Evolutionary conservation across 2,888 invertebrate genomes (phyloP).

Genomic region (Liposcelis brunnea): DNA sequence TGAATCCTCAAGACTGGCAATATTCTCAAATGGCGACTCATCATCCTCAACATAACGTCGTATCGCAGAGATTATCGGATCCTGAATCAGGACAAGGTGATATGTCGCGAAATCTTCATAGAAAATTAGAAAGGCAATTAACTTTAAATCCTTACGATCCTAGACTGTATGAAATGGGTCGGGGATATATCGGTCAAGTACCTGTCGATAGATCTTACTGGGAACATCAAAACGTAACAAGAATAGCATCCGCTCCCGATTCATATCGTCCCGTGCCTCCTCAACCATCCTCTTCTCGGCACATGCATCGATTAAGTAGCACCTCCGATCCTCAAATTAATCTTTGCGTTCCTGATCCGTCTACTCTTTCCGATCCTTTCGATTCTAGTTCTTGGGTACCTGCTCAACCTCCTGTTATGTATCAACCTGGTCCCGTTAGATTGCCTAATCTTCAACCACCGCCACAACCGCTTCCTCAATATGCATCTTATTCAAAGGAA

Average conservation of each 20-base stretch:
- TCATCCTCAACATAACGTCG: too few species aligned
- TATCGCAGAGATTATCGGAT: too few species aligned
- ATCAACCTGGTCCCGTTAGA: slow-evolving; percentile 15
- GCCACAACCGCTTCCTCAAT: not conserved
- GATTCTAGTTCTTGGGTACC: slow-evolving; percentile 18
- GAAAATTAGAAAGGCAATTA: slow-evolving; percentile 61
- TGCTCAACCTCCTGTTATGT: slow-evolving; percentile 18
- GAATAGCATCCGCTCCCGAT: slow-evolving; percentile 58
- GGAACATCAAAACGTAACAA: slow-evolving; percentile 34
- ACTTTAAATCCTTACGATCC: slow-evolving; percentile 71
- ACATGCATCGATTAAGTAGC: slow-evolving; percentile 23
- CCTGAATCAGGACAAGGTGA: too few species aligned
- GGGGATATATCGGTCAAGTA: not conserved
- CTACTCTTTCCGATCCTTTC: slow-evolving; percentile 28
- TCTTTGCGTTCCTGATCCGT: slow-evolving; percentile 27
- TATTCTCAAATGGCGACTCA: too few species aligned
- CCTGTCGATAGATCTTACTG: not conserved
- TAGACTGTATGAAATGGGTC: slow-evolving; percentile 33
- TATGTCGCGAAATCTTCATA: slow-evolving; percentile 40
- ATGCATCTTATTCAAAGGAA: slow-evolving; percentile 2
- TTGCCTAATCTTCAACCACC: slow-evolving; percentile 15
- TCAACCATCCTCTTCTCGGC: too few species aligned
- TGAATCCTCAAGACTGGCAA: slow-evolving; percentile 9
- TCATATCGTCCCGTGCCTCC: slow-evolving; percentile 35
- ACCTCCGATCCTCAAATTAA: slow-evolving; percentile 47